These are phyloP conservation scores for Chlamydotis undulata DNA, from an alignment of 2,113 vertebrate species.

Conservation along the genomic window DNA sequence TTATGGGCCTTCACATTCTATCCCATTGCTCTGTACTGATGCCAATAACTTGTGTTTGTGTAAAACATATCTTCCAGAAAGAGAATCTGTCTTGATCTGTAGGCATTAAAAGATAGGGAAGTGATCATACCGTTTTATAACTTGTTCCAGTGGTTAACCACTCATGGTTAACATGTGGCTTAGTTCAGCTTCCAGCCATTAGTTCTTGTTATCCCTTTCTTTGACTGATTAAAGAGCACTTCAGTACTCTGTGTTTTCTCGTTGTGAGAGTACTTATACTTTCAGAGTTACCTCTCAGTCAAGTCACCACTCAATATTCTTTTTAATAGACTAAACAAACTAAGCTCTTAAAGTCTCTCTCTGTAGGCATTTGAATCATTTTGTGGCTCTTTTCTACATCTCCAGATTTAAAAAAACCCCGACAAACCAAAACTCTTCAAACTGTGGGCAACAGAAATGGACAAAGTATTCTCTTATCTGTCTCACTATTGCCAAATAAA, in stretches of 20 bases:
- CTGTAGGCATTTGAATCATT: not conserved
- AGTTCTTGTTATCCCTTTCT: constrained; percentile 30
- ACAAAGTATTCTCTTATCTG: not conserved
- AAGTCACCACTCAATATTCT: not conserved
- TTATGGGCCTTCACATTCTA: not conserved
- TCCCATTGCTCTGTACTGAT: not conserved
- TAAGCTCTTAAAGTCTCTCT: not conserved
- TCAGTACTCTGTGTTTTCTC: not conserved
- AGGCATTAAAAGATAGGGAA: constrained; percentile 40
- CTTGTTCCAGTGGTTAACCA: constrained; percentile 59
- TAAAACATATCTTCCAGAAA: constrained; percentile 6
- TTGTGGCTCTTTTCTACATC: not conserved
- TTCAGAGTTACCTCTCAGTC: not conserved
- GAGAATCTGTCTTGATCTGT: constrained; percentile 1
- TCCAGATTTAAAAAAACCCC: not conserved
- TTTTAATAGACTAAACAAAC: not conserved
- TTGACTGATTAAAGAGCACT: constrained; percentile 18
- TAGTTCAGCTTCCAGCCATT: constrained; percentile 39
- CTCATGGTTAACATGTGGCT: constrained; percentile 42
- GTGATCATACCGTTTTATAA: constrained; percentile 41
- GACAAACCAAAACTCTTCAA: not conserved
- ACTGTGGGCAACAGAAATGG: not conserved
- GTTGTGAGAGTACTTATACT: not conserved
- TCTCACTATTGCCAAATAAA: not conserved
- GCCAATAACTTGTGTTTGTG: not conserved